Base-by-base conservation (phyloP, 2,888 invertebrate species). In the Ochropacha duplaris region DNA sequence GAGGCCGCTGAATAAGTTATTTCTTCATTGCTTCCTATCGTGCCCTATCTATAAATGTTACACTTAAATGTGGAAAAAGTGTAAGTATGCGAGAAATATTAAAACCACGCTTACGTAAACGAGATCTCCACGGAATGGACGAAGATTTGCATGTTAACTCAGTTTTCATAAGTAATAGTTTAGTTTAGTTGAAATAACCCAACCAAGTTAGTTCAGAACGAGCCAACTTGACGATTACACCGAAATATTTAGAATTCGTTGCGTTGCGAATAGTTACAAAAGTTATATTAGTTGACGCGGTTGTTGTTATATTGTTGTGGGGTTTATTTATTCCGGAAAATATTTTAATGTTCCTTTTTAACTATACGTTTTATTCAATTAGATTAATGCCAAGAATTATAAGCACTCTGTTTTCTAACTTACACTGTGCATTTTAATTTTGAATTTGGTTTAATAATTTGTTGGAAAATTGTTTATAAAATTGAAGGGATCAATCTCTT, bases 111-210 rank as follows among this genome's bases (percentile, higher is more conserved):
- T 82, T 77, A 76, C 70, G 78, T 79, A 76, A 79, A 78, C 74
- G 72, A 73, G 74, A 77, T 81, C 77, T 73, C 68, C 76, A 70
- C 70, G 76, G 72, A 86, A 83, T 81, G 83, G 84, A 78, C 81
- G 73, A 78, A 83, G 88, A 90, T 89, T 90, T 91, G 87, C 89
- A 87, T 90, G 86, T 86, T 87, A 89, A 87, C 87, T 88, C 79
- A 74, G 84, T 86, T 88, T 86, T 84, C 84, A 83, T 87, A 86
- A 89, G 84, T 90, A 87, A 88, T 84, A 86, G 84, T 85, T 84
- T 81, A 79, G 79, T 85, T 78, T 81, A 79, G 79, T 85, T 78
- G 72, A 83, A 84, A 86, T 84, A 84, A 84, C 79, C 79, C 76
- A 72, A 66, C 68, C 66, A 86, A 84, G 78, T 86, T 85, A 69